phyloP scores from a whole-genome alignment of 2,888 invertebrate genomes.

The Ptilodon capucinus region DNA sequence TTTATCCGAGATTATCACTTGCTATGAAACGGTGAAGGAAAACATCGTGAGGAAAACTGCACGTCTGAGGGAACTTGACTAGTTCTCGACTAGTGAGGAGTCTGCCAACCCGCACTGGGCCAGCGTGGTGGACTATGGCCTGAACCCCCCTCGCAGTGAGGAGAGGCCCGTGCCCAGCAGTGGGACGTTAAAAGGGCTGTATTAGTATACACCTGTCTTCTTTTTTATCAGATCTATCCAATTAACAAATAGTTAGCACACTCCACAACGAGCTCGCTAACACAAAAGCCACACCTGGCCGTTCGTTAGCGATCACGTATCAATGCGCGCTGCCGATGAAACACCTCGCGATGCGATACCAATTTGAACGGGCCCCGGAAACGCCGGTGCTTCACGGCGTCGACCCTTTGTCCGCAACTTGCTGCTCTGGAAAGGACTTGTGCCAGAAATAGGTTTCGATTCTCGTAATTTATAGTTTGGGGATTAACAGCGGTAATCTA shows the following conservation, averaged over 20 bases:
- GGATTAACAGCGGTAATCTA: not conserved
- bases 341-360: slow-evolving; percentile 15
- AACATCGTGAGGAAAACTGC: too few relatives aligned
- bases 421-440: not conserved
- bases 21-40: too few relatives aligned
- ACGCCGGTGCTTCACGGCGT: slow-evolving; percentile 10
- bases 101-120: too few relatives aligned
- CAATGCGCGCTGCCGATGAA: slow-evolving; percentile 14
- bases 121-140: too few relatives aligned
- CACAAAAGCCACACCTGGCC: not conserved
- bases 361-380: slow-evolving; percentile 24
- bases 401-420: slow-evolving; percentile 12
- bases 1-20: too few relatives aligned
- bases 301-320: slow-evolving; percentile 22
- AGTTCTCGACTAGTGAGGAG: too few relatives aligned
- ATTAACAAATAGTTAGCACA: not conserved
- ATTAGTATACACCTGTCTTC: too few relatives aligned
- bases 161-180: too few relatives aligned
- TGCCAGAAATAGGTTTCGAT: not conserved
- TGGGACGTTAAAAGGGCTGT: too few relatives aligned
- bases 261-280: not conserved
- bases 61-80: too few relatives aligned
- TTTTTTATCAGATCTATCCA: too few relatives aligned
- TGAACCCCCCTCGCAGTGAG: too few relatives aligned
- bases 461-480: not conserved